Conservation (phyloP, 2,797 vertebrate genomes). For the Rhynchotus rufescens region DNA sequence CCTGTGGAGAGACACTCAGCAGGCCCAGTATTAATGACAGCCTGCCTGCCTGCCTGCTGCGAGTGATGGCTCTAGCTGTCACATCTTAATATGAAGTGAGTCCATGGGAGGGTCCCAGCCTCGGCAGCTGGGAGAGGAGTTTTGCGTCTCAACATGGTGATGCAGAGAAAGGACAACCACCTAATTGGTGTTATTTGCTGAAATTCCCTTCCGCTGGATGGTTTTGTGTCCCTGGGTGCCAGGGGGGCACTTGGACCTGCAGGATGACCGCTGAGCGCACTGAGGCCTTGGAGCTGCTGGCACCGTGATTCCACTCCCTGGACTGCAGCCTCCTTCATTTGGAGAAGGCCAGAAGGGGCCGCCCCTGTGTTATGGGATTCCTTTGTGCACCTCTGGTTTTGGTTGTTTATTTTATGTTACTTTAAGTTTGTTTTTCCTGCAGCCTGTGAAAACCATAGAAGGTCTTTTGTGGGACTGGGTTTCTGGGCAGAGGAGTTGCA, state of each 20-base stretch:
- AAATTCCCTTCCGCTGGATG: too few relatives aligned
- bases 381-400: background rate
- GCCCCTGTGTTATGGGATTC: background rate
- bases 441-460: background rate
- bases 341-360: background rate
- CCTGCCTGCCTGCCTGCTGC: background rate
- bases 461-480: background rate
- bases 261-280: background rate
- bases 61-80: background rate
- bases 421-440: background rate
- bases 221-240: background rate
- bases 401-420: background rate
- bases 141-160: background rate
- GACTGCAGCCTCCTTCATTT: background rate
- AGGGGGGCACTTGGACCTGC: background rate
- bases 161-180: background rate
- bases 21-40: background rate
- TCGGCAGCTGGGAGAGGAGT: background rate
- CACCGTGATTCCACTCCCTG: too few relatives aligned
- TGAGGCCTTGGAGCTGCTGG: too few relatives aligned
- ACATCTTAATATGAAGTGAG: background rate
- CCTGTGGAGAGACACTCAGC: background rate
- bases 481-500: too few relatives aligned
- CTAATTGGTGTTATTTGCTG: too few relatives aligned
- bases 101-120: background rate